Base-by-base conservation (phyloP, 2,888 invertebrate species). In the Argyra leucocephala region DNA sequence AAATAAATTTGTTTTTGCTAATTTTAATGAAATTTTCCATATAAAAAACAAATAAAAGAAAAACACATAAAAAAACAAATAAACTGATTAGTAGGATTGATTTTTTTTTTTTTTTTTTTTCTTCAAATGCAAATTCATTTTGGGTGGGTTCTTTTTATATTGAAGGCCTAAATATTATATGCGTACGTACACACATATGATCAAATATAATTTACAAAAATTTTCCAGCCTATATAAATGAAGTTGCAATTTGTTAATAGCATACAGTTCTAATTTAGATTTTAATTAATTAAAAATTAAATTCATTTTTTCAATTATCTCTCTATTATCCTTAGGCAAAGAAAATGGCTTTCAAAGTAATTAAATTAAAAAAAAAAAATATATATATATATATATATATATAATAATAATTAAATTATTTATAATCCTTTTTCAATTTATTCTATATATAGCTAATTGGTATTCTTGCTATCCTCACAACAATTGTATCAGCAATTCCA, bases 341-440 rank as follows among this genome's bases (percentile, higher is more conserved):
- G 12, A 48, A 48, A 48, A 48, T 48, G 48, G 48, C 48, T 48
- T 48, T 48, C 48, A 48, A 48, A 48, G 48, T 48, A 48, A 37
- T 48, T 48, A 48, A 48, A 15, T 31, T 31, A 31, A 10, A 31
- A 31, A 31, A 31, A 7, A 7, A 31, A 31, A 7, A 31, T 31
- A n/a, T n/a, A n/a, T n/a, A n/a, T n/a, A n/a, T n/a, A n/a, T n/a
- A n/a, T n/a, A n/a, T n/a, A n/a, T n/a, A n/a, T n/a, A n/a, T n/a
- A n/a, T n/a, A n/a, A n/a, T n/a, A n/a, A n/a, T n/a, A n/a, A n/a
- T n/a, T n/a, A n/a, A n/a, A n/a, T n/a, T n/a, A n/a, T n/a, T n/a
- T n/a, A n/a, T n/a, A n/a, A n/a, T n/a, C n/a, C 12, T 37, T 12
- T 37, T 37, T 37, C 12, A 37, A 37, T 26, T 6, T 26, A 10